Evolutionary conservation across 2,888 invertebrate genomes (phyloP), one percentile per base, ranked within the genome.

Genomic region (Antheraea assamensis): DNA sequence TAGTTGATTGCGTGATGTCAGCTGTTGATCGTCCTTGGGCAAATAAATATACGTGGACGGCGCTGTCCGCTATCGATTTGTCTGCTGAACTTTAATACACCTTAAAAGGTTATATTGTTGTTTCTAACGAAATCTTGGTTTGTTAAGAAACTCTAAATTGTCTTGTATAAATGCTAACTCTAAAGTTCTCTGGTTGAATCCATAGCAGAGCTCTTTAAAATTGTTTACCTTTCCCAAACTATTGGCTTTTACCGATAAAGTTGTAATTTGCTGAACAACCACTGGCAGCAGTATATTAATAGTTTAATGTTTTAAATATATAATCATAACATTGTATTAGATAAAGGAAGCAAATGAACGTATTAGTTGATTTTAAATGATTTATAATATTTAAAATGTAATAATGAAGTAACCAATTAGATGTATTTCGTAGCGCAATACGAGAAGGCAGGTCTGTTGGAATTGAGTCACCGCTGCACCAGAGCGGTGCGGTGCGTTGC

Each of bases 401-500:
- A 64, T 66, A 35, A 31, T 66, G 21, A 66, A 66, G 68, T 21
- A 5, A 35, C 13, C 35, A 68, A 64, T 64, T 64, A 64, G 61
- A 10, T 8, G 66, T 35, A n/a, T 68, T 35, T 68, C 35, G 21
- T 68, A 35, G 31, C 17, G 64, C 64, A 64, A 73, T 73, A 47
- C 73, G 74, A 71, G 47, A 74, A 55, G 58, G 55, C 58, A 72
- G 74, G 72, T 72, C 70, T 30, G 74, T 64, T 10, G 70, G 70
- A 70, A 75, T 74, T 76, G 74, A 74, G 72, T 73, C 70, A 70
- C 21, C 58, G 72, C 75, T 73, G 76, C 77, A 72, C 52, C 52
- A 52, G 58, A 58, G 58, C 58, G 58, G 58, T 27, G 27, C 61
- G 27, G 61, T 61, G 55, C 58, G 42, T 7, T 10, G 24, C 21